A percentile compares a stretch with the other conserved stretches of the same genome.
These are phyloP conservation scores for Eupithecia tripunctaria DNA, from an alignment of 2,888 invertebrate genomes.

Conservation along the genomic window DNA sequence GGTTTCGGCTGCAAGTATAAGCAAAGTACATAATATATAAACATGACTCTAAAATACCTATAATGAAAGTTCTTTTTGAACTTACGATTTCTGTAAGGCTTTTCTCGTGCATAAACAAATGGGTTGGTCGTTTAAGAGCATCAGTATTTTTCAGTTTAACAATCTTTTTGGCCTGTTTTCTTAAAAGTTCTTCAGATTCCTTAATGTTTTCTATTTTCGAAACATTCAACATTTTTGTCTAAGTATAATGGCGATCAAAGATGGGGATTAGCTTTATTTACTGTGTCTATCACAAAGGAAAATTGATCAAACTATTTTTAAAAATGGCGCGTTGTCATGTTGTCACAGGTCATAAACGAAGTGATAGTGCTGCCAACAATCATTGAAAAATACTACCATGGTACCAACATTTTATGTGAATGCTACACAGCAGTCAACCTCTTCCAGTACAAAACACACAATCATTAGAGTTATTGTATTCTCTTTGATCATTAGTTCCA, in stretches of 20 bases:
- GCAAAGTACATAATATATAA: neutral
- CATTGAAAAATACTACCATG: neutral
- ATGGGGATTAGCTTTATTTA: too few relatives aligned
- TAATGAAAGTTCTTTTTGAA: slow-evolving; percentile 32
- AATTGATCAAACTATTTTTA: slow-evolving; percentile 53
- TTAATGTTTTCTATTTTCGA: slow-evolving; percentile 54
- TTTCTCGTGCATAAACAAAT: slow-evolving; percentile 86
- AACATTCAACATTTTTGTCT: slow-evolving; percentile 26
- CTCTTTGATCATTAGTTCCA: too few relatives aligned
- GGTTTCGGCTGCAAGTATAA: slow-evolving; percentile 62
- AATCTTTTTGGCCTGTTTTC: slow-evolving; percentile 71
- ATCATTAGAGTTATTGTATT: too few relatives aligned
- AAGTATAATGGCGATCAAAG: too few relatives aligned
- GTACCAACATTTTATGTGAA: neutral
- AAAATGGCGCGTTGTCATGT: slow-evolving; percentile 55
- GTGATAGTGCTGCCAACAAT: neutral
- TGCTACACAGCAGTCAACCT: too few relatives aligned
- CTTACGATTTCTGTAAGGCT: slow-evolving; percentile 84
- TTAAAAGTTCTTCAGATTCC: slow-evolving; percentile 62
- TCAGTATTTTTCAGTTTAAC: slow-evolving; percentile 61
- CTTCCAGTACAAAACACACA: too few relatives aligned
- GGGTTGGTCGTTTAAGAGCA: slow-evolving; percentile 66
- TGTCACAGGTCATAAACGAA: neutral
- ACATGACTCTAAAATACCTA: neutral
- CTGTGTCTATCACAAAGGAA: slow-evolving; percentile 33